Base-by-base conservation (phyloP, 2,797 vertebrate genomes). In the Eidolon dupreanum region DNA sequence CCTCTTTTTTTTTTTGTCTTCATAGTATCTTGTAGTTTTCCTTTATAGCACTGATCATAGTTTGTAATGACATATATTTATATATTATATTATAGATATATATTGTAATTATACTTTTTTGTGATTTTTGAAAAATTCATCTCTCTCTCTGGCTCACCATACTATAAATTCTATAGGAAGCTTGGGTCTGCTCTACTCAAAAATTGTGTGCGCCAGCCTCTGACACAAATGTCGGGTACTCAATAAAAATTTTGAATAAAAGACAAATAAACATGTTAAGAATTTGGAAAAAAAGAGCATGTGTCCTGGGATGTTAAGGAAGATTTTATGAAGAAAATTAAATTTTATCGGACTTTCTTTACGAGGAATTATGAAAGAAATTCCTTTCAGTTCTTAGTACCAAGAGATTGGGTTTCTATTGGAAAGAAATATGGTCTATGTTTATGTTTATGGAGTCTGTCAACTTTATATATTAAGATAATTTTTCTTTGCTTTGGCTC, bases 401-500 rank as follows among this genome's bases (percentile, higher is more conserved):
- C 51, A 88, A 71, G 70, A 92, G 6, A 46, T 57, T 22, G 38
- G 2, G 5, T 65, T 82, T 95, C 66, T 53, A 57, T 4, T 59
- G 15, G 85, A 93, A 86, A 71, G 5, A 49, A 49, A 49, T 49
- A 1, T 71, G 24, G 17, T 26, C 65, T 78, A 3, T 51, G 70
- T 85, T 96, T 79, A 74, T 46, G 57, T 38, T 68, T 86, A 28
- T 12, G 7, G 59, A 71, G 11, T 85, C n/a, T 28, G n/a, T 51
- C 10, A 88, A 33, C 82, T 88, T 92, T 59, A 81, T 9, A 41
- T 16, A 49, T 33, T n/a, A 81, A 63, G 24, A 55, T 81, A 22
- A 74, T 86, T 70, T 81, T 87, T 77, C 59, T 79, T 94, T 93
- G 8, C 46, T 94, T 94, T 86, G 66, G 10, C 38, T 73, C 6